A percentile compares a stretch with the other conserved stretches of the same genome.
These are phyloP conservation scores for Pollenia griseotomentosa DNA, from an alignment of 2,888 invertebrate species.

Conservation along the genomic window DNA sequence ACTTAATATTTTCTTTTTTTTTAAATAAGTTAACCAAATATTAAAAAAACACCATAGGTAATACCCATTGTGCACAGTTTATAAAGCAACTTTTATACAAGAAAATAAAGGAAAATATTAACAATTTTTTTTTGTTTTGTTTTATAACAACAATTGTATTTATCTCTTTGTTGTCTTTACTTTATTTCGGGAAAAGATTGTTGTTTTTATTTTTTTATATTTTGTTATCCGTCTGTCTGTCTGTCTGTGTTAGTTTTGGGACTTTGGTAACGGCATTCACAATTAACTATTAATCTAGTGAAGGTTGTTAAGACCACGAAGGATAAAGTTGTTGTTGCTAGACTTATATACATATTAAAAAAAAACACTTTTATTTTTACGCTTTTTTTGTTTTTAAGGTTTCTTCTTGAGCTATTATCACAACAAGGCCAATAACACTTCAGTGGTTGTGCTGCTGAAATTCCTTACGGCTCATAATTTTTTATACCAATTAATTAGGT, in stretches of 20 bases:
- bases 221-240: not conserved
- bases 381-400: not conserved
- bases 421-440: not conserved
- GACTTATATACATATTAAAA: too few relatives aligned
- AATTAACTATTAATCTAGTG: constrained; percentile 41
- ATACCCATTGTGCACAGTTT: not conserved
- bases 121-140: too few relatives aligned
- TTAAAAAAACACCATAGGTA: too few relatives aligned
- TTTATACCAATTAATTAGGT: constrained; percentile 1
- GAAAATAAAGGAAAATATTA: not conserved
- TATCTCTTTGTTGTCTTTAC: not conserved
- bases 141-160: constrained; percentile 12
- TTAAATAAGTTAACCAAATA: too few relatives aligned
- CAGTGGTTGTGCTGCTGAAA: not conserved
- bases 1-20: too few relatives aligned
- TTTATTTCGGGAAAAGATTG: not conserved
- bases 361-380: not conserved
- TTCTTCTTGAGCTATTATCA: not conserved
- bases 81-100: not conserved
- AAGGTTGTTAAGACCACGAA: constrained; percentile 4
- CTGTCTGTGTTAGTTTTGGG: not conserved
- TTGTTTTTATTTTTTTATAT: too few relatives aligned
- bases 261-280: constrained; percentile 1
- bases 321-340: not conserved
- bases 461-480: not conserved